These are phyloP conservation scores for Pogonophryne albipinna DNA, from an alignment of 2,797 vertebrate genomes.

Conservation along the genomic window DNA sequence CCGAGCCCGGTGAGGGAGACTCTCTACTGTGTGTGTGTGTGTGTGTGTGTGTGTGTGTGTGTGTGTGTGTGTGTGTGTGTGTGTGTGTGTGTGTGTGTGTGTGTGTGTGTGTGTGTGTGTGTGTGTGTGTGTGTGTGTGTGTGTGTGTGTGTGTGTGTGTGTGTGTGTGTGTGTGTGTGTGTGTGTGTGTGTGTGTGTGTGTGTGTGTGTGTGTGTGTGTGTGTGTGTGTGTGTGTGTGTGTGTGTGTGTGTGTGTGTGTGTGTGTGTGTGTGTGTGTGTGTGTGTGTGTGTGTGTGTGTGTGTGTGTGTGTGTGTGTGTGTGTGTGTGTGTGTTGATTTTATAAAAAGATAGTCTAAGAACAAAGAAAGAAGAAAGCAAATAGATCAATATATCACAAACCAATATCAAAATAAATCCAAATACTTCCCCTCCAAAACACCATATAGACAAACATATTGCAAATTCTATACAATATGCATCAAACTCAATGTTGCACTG, in stretches of 20 bases:
- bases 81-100: slow-evolving; percentile 1
- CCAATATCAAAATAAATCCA: slow-evolving; percentile 6
- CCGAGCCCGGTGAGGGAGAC: slow-evolving; percentile 88
- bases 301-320: slow-evolving; percentile 1
- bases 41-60: not conserved
- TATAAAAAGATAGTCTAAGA: slow-evolving; percentile 37
- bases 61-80: slow-evolving; percentile 2
- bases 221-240: slow-evolving; percentile 3
- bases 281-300: slow-evolving; percentile 1
- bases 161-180: slow-evolving; percentile 7
- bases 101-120: slow-evolving; percentile 4
- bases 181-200: not conserved
- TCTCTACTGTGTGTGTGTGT: slow-evolving; percentile 20
- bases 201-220: slow-evolving; percentile 1
- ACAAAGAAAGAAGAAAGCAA: not conserved
- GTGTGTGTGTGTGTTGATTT: slow-evolving; percentile 5
- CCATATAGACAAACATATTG: not conserved
- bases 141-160: not conserved
- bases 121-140: slow-evolving; percentile 5
- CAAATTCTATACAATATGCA: too few relatives aligned
- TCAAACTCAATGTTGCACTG: too few relatives aligned
- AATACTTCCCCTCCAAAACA: too few relatives aligned
- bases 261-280: not conserved
- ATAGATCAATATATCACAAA: slow-evolving; percentile 7
- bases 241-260: slow-evolving; percentile 7